phyloP scores from a whole-genome alignment of 2,113 vertebrate species.

The Dromaius novaehollandiae region DNA sequence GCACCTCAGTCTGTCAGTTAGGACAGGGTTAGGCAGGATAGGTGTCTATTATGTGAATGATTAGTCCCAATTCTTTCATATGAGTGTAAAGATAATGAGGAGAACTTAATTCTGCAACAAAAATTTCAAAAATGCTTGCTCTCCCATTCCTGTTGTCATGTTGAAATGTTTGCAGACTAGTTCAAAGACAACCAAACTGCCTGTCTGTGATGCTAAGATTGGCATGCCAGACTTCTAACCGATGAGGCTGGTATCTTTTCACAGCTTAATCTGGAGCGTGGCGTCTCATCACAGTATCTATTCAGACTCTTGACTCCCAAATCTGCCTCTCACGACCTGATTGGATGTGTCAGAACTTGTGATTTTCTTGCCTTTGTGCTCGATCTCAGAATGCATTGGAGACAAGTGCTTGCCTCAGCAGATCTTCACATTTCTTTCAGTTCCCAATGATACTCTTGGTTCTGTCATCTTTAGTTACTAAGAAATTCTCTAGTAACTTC shows the following conservation, averaged over 20 bases:
- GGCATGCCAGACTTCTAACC: neutral
- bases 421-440: neutral
- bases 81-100: neutral
- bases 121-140: neutral
- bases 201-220: neutral
- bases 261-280: neutral
- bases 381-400: neutral
- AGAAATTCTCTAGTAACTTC: neutral
- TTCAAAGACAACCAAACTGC: neutral
- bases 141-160: neutral
- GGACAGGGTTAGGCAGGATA: neutral
- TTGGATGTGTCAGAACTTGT: neutral
- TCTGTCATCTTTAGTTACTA: neutral
- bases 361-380: neutral
- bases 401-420: neutral
- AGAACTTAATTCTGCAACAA: neutral
- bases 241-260: neutral
- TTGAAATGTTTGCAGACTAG: neutral
- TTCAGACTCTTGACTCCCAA: neutral
- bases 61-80: neutral
- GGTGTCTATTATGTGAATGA: neutral
- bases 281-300: fast-evolving
- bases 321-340: neutral
- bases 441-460: neutral
- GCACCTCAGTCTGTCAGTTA: neutral